Evolutionary conservation across 92 coral and sea anemone genomes (phyloP), one percentile per base, ranked within the genome.

Genomic region (Palythoa grandis): DNA sequence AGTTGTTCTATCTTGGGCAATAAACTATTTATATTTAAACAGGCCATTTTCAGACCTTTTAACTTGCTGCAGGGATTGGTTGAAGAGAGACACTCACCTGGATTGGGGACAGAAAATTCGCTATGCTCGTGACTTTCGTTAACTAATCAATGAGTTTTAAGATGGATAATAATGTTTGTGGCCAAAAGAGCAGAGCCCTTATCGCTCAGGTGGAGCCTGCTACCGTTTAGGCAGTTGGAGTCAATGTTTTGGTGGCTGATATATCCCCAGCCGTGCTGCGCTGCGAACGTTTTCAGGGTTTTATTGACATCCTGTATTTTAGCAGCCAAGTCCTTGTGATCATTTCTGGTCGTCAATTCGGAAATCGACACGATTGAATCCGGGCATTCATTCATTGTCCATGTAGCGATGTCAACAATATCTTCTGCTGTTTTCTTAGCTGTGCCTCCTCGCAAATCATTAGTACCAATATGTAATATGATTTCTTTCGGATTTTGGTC

Each of bases 381-480:
- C 12, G 72, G 43, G 56, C 20, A 52, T 87, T 78, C 47, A 37
- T 53, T 82, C 20, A 50, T 70, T 9, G 38, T 35, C 86, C 53
- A 43, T 66, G 65, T n/a, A 38, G 76, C 57, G 4, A 82, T 16
- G 56, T 47, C 22, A 19, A 24, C 80, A 79, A 83, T 67, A 9
- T 50, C 69, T 29, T 75, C n/a, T 63, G 58, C 7, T 53, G 58
- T 53, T 53, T 53, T 2, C 58, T 2, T 53, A 53, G 58, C 77
- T 57, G 76, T 38, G 3, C 50, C 19, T 53, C 14, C 60, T 14
- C 20, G 24, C 24, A 85, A 71, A 39, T 78, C 87, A 39, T 89
- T 89, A 9, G 87, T 89, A 47, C 92, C 87, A n/a, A 86, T 73
- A 53, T 86, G 89, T n/a, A 84, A 50, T 11, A 84, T 68, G 4